Conservation (phyloP, 2,113 vertebrate species). For the Centropus bengalensis region DNA sequence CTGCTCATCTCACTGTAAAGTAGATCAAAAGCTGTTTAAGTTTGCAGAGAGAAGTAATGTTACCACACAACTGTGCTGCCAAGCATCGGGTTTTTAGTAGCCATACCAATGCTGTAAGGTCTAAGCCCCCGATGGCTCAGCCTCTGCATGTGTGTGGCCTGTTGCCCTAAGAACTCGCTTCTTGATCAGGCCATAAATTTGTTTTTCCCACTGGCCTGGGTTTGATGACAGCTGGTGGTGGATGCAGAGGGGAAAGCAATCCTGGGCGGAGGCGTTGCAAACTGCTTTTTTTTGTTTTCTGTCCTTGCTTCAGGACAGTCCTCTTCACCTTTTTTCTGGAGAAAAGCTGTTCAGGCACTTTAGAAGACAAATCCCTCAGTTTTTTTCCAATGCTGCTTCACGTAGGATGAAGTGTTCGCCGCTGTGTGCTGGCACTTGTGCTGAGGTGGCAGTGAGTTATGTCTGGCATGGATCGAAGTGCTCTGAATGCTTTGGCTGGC, state of each 20-base stretch:
- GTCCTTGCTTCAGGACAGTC: background rate
- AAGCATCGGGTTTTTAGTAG: background rate
- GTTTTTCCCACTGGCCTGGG: background rate
- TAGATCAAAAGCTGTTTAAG: background rate
- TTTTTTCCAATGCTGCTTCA: background rate
- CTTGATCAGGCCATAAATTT: no score
- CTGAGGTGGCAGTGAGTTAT: background rate
- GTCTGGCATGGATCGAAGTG: background rate
- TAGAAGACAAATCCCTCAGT: background rate
- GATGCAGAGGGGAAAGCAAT: background rate
- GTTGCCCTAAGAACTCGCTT: no score
- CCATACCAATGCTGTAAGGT: background rate
- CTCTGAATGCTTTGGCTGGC: background rate
- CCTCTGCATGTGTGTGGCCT: background rate
- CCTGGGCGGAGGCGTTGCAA: rapidly evolving
- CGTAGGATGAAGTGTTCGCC: background rate
- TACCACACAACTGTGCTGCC: background rate
- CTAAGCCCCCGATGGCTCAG: background rate
- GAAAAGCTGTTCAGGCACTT: background rate
- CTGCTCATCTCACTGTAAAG: background rate
- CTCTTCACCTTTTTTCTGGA: no score
- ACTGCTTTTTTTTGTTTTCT: no score
- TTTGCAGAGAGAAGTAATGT: background rate
- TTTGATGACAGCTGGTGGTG: background rate
- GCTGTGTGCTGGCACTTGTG: background rate